Evolutionary conservation across 2,797 vertebrate species (phyloP), one percentile per base, ranked within the genome.

Genomic region (Rhinoraja longicauda): DNA sequence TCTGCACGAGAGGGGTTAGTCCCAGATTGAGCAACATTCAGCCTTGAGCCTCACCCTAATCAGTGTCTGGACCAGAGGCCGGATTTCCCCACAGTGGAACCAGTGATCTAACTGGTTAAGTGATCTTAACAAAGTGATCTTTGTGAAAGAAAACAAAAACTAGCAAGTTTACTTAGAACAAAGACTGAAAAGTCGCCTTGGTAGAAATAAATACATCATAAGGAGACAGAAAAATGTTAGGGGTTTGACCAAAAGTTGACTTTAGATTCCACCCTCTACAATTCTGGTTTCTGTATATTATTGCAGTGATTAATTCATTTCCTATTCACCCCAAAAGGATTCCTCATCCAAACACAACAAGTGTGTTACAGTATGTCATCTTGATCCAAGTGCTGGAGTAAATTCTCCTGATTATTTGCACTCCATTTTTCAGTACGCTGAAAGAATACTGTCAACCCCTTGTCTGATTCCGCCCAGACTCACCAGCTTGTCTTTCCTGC

Each of bases 271-370:
- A 36, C 62, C 88, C 15, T 67, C 64, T 21, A 36, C n/a, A 36
- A 36, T 67, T 88, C n/a, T 67, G 84, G 21, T 88, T 88, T 64
- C n/a, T 19, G 59, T 64, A 64, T 88, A 88, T 67, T 67, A 88
- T 88, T 88, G 59, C 84, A 64, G 15, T 10, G 7, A 67, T 64
- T 32, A 21, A 2, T 67, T 88, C 84, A 88, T 67, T 88, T 88
- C 59, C 59, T n/a, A 21, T 88, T 67, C 62, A 36, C 57, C 82
- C 13, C 57, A 32, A 62, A 62, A 86, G 57, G 57, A 64, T 67
- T n/a, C n/a, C n/a, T 64, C n/a, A 88, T 88, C n/a, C 84, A 88
- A 88, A 88, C 7, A 62, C n/a, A 24, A 88, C 84, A 67, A 21
- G 15, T 36, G 64, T 36, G n/a, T 36, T 13, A 45, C 45, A 45